Evolutionary conservation across 1,140 invertebrate species (phyloP).

Genomic region (Megalopta genalis): DNA sequence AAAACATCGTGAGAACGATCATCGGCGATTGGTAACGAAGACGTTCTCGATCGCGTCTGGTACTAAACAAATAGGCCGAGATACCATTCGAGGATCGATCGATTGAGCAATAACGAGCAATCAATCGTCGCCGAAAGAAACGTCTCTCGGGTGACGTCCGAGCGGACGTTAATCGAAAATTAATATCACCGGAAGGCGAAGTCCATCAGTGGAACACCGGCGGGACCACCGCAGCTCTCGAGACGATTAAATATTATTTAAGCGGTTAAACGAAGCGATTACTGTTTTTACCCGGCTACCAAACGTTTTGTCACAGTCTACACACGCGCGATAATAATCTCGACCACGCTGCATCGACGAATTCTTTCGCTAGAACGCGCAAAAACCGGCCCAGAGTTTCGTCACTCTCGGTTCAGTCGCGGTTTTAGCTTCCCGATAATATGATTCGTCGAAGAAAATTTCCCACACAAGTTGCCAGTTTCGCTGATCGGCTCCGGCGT

Average conservation of each 20-base stretch:
- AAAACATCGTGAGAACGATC: constrained; percentile 8
- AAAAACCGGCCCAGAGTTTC: too few relatives aligned
- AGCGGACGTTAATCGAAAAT: constrained; percentile 29
- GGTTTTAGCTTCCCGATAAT: background rate
- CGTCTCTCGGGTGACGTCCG: background rate
- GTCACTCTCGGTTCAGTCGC: too few relatives aligned
- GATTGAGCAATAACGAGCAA: background rate
- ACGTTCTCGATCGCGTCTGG: background rate
- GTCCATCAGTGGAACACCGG: background rate
- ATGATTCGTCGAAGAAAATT: background rate
- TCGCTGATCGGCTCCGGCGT: background rate
- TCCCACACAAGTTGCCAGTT: too few relatives aligned
- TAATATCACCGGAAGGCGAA: constrained; percentile 25
- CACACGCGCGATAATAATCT: too few relatives aligned
- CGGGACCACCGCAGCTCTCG: constrained; percentile 13
- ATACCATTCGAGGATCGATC: background rate
- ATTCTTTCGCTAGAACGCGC: too few relatives aligned
- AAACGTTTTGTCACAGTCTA: constrained; percentile 9
- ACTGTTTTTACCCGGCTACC: constrained; percentile 43
- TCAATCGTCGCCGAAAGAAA: background rate
- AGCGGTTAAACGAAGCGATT: constrained; percentile 56
- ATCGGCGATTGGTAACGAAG: background rate
- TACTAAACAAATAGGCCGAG: background rate
- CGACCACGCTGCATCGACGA: too few relatives aligned
- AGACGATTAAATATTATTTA: constrained; percentile 59